Percentiles rank a stretch among this genome's conserved stretches.
These are phyloP conservation scores for Hemiprocne comata DNA, from an alignment of 2,113 vertebrate genomes.

Conservation along the genomic window DNA sequence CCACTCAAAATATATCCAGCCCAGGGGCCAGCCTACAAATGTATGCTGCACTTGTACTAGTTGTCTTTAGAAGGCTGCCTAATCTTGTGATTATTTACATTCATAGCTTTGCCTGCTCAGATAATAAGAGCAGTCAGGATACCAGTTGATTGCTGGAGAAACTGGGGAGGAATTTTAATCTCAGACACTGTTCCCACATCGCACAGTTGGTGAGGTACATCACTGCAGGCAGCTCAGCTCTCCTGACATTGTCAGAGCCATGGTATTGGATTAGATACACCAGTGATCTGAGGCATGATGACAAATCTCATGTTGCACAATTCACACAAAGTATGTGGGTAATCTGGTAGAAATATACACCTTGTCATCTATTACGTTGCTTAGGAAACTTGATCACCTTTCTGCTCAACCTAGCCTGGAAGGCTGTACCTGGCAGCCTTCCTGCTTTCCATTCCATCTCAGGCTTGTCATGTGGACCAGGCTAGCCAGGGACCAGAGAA, in stretches of 20 bases:
- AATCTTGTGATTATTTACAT: constrained; percentile 21
- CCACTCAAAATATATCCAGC: not conserved
- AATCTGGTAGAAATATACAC: constrained; percentile 65
- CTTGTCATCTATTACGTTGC: constrained; percentile 55
- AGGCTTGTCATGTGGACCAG: not conserved
- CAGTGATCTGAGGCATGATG: constrained; percentile 43
- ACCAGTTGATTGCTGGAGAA: constrained; percentile 10
- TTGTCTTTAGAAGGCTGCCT: not conserved
- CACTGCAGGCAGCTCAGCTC: constrained; percentile 4
- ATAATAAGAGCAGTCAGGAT: not conserved
- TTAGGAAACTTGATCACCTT: constrained; percentile 46
- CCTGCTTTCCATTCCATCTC: not conserved
- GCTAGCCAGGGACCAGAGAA: not conserved
- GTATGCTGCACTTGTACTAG: not conserved
- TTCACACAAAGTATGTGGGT: constrained; percentile 39
- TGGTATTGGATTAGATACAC: constrained; percentile 20
- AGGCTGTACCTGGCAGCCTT: constrained; percentile 16
- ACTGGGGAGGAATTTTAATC: constrained; percentile 31
- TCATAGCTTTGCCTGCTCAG: constrained; percentile 18
- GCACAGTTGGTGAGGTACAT: not conserved
- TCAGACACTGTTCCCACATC: not conserved
- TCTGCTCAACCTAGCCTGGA: constrained; percentile 21
- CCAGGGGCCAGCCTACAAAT: not conserved
- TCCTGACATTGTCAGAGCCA: not conserved
- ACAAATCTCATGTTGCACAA: constrained; percentile 53